Conservation (phyloP, 2,113 vertebrate species). For the Pantherophis guttatus region DNA sequence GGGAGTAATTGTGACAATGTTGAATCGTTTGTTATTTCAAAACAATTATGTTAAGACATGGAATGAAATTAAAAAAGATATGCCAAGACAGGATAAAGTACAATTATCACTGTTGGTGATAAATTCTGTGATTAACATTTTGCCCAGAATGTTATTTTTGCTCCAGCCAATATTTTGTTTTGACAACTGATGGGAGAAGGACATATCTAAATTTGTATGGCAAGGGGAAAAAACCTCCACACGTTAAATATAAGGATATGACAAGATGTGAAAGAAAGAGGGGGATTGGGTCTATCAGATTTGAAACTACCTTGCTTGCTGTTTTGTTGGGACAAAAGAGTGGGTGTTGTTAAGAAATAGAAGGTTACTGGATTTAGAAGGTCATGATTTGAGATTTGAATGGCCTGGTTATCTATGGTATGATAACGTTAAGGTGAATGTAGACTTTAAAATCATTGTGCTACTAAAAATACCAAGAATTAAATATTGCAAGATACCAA, state of each 20-base stretch:
- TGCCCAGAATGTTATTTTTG: neutral
- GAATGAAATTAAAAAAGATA: neutral
- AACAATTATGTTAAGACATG: neutral
- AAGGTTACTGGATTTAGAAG: neutral
- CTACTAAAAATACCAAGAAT: neutral
- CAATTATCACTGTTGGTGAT: neutral
- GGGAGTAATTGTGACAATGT: neutral
- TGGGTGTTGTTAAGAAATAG: neutral
- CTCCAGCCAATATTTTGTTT: neutral
- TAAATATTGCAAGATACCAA: neutral
- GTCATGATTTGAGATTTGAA: neutral
- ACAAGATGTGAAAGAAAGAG: neutral
- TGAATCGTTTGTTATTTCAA: neutral
- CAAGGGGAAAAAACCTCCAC: neutral
- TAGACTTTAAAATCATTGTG: neutral
- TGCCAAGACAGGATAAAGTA: neutral
- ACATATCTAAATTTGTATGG: neutral
- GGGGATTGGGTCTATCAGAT: neutral
- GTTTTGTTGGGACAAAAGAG: neutral
- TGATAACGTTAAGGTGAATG: neutral
- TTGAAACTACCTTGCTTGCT: neutral
- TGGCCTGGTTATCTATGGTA: neutral
- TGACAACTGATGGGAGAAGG: neutral
- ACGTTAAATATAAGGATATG: neutral
- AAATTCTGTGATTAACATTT: neutral